These are phyloP conservation scores for Hymenopus coronatus DNA, from an alignment of 2,888 invertebrate species.

Conservation along the genomic window DNA sequence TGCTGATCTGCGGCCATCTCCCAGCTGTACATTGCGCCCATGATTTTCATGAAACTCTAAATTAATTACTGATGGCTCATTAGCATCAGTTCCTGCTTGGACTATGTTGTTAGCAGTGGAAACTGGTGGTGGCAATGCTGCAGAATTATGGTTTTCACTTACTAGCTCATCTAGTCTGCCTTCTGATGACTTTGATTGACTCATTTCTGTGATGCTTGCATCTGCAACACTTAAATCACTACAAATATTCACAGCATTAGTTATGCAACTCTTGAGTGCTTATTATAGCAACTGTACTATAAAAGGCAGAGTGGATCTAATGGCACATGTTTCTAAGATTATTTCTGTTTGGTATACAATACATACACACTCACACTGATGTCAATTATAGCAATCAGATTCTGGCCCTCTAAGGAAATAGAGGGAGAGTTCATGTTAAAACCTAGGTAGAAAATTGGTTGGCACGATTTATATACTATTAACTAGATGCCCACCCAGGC, in stretches of 20 bases:
- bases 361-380: too few relatives aligned
- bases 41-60: conserved; percentile 76
- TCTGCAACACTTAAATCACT: conserved; percentile 5
- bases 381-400: too few relatives aligned
- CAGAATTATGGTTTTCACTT: neutral
- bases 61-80: neutral
- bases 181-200: conserved; percentile 43
- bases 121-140: neutral
- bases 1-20: conserved; percentile 63
- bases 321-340: too few relatives aligned
- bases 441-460: too few relatives aligned
- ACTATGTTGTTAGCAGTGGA: neutral
- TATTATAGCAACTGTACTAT: neutral
- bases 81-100: neutral
- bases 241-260: neutral
- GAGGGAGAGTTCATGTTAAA: too few relatives aligned
- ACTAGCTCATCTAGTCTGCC: conserved; percentile 30
- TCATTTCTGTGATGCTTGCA: neutral
- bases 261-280: neutral
- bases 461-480: too few relatives aligned
- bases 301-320: too few relatives aligned
- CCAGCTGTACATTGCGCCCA: conserved; percentile 74
- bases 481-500: too few relatives aligned
- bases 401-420: too few relatives aligned
- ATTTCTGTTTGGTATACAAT: too few relatives aligned